Percentiles rank a stretch among this genome's conserved stretches.
These are phyloP conservation scores for Python bivittatus DNA, from an alignment of 2,113 vertebrate genomes.

Conservation along the genomic window DNA sequence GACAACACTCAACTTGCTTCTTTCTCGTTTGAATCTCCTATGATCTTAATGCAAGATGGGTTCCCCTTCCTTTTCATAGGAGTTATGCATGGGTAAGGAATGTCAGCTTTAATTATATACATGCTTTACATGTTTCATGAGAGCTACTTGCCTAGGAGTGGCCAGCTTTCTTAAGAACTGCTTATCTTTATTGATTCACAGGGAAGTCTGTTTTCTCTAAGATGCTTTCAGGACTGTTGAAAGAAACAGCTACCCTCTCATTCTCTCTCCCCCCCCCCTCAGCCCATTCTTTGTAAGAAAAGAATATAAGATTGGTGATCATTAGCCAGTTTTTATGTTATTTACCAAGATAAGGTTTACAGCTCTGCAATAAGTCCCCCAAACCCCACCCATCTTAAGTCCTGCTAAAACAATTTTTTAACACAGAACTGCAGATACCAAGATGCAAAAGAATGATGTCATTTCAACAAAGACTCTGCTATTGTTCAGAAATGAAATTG, in stretches of 20 bases:
- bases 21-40: not conserved
- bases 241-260: conserved; percentile 30
- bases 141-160: conserved; percentile 14
- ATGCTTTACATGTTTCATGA: not conserved
- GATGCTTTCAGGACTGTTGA: conserved; percentile 51
- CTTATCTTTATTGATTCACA: conserved; percentile 40
- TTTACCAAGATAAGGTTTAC: conserved; percentile 78
- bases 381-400: conserved; percentile 20
- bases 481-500: not conserved
- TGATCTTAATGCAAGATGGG: not conserved
- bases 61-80: not conserved
- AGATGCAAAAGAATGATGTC: conserved; percentile 33
- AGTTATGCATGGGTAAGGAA: not conserved
- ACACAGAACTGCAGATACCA: conserved; percentile 35
- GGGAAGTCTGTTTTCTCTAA: conserved; percentile 57
- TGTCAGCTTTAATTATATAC: not conserved
- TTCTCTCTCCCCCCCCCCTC: conserved; percentile 22
- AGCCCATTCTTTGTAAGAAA: conserved; percentile 57
- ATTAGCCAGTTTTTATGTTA: conserved; percentile 79
- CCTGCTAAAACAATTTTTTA: conserved; percentile 48
- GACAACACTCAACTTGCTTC: conserved; percentile 43
- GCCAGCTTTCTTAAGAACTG: conserved; percentile 27
- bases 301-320: conserved; percentile 68
- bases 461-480: conserved; percentile 13
- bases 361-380: conserved; percentile 58